Base-by-base conservation (phyloP, 2,113 vertebrate genomes). In the Callospermophilus lateralis region DNA sequence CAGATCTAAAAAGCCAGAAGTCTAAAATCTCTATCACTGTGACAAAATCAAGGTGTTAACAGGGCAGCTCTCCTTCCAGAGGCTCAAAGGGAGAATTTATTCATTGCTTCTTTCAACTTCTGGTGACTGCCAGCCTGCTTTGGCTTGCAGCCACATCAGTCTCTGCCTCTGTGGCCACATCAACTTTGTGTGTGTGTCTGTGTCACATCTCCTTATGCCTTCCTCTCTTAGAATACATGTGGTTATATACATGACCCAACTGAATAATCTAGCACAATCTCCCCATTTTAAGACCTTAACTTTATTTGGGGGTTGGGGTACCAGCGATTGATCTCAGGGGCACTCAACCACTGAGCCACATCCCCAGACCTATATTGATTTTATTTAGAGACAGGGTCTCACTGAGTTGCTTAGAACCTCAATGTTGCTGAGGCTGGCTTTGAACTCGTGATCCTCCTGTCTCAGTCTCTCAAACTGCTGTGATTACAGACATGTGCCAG, bases 81-180 rank as follows among this genome's bases (percentile, higher is more conserved):
- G 37, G 17, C 63, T 65, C 45, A 0, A 20, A 37, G 22, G 1
- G 26, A 55, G 10, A 51, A 30, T 24, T 19, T 6, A 0, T 37
- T 76, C 42, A 70, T 34, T 1, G 30, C 26, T 48, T 39, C 45
- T 72, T 77, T 42, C 63, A 51, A 34, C 45, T 51, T 58, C 70
- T 30, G 17, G 65, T 0, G 11, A 16, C 70, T 6, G 37, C 34
- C 0, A 0, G 84, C 16, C 2, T 24, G 32, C 73, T 28, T 86
- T 20, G 68, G 73, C 53, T 55, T 28, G 26, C 0, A 4, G 51
- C 68, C 80, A 39, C 10, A 6, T 53, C 9, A 1, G 30, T 87
- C 53, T 78, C 94, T 24, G 37, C 51, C 34, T 92, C 68, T 19
- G 22, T 15, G 22, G 67, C 37, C 73, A 28, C 13, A 32, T 77